phyloP scores from a whole-genome alignment of 2,113 vertebrate genomes.

The Urocitellus parryii region DNA sequence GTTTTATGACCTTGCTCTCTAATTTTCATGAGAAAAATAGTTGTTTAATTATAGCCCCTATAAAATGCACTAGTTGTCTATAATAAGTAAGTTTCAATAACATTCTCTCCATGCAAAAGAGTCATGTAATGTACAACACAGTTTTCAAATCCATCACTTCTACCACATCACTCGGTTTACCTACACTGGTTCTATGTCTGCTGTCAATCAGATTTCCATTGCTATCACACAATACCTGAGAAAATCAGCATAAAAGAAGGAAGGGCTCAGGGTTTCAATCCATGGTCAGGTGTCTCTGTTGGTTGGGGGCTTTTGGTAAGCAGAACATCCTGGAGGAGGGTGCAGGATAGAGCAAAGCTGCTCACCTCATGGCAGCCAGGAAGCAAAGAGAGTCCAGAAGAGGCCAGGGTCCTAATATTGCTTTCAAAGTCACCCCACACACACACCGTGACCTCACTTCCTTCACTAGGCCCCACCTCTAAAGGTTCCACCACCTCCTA shows the following conservation, averaged over 20 bases:
- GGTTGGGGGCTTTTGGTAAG: not conserved
- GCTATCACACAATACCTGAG: not conserved
- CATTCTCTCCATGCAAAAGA: not conserved
- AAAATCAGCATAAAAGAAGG: not conserved
- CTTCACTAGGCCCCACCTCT: not conserved
- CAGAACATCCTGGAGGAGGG: too few species aligned
- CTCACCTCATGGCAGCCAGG: not conserved
- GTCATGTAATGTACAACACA: not conserved
- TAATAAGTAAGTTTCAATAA: not conserved
- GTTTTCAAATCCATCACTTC: not conserved
- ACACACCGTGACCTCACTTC: not conserved
- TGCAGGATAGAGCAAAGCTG: rapidly evolving
- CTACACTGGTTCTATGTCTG: not conserved
- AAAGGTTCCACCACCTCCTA: not conserved
- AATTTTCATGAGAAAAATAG: not conserved
- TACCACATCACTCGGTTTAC: not conserved
- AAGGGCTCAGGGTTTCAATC: not conserved
- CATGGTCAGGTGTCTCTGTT: too few species aligned
- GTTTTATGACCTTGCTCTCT: not conserved
- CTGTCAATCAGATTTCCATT: not conserved
- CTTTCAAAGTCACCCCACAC: not conserved
- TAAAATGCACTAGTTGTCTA: not conserved
- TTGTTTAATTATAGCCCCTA: not conserved
- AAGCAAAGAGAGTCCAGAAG: not conserved
- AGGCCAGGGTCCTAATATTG: not conserved